Evolutionary conservation across 2,113 vertebrate genomes (phyloP), one percentile per base, ranked within the genome.

Genomic region (Tamias sibiricus): DNA sequence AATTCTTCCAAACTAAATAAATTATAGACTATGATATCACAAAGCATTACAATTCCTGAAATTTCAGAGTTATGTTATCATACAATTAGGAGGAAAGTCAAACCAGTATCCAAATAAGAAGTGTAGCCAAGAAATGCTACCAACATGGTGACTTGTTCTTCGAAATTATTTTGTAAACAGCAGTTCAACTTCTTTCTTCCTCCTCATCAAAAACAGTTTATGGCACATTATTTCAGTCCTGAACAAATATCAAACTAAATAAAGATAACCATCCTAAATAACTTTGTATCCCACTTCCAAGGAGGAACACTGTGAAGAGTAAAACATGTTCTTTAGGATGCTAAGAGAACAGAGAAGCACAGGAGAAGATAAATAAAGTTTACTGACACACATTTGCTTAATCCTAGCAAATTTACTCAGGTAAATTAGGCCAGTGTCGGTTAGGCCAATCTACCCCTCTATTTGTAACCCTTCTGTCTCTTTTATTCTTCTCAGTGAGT

Each of bases 1-100:
- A 94, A 92, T 8, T 90, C 20, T 30, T 81, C 30, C 2, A 87
- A 10, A 62, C 9, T 92, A 94, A 95, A 1, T n/a, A 95, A 96
- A 81, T 24, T 66, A 71, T 81, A 79, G 6, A 24, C 13, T 16
- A 49, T 71, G 57, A 32, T 35, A 40, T 13, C 4, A 32, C 2
- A 75, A 90, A 54, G 8, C 17, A 83, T 76, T 87, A 37, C 8
- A 96, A 80, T 94, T 52, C 0, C 4, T 80, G 3, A 54, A 83
- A 52, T 32, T 72, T 66, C 17, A 66, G 37, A 28, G 13, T 2
- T 6, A 57, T 1, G 0, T 59, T 93, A 85, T 69, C 69, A 68
- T 0, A 40, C 22, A 40, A 86, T 32, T 32, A 79, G 49, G 7
- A 76, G 2, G 72, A 54, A 96, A 93, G 2, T 80, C 91, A 87